Conservation (phyloP, 1,140 invertebrate species). For the Apolygus lucorum region DNA sequence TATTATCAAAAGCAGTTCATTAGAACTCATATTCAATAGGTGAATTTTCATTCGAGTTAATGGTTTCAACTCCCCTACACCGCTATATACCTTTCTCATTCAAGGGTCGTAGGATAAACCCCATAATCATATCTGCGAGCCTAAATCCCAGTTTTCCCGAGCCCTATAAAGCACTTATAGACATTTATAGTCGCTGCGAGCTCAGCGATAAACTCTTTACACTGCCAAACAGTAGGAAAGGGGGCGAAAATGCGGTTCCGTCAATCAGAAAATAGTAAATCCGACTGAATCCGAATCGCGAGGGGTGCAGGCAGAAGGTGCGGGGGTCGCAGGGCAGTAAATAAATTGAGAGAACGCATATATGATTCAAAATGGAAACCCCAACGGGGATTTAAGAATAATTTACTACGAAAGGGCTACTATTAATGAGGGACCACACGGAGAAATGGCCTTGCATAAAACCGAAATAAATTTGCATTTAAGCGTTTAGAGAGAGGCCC, state of each 20-base stretch:
- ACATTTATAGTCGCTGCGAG: background rate
- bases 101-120: too few relatives aligned
- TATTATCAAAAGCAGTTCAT: too few relatives aligned
- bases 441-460: background rate
- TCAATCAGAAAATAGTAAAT: background rate
- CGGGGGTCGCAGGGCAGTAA: background rate
- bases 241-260: background rate
- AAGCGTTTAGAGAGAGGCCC: background rate
- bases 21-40: too few relatives aligned
- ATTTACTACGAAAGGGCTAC: background rate
- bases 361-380: background rate
- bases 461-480: background rate
- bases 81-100: too few relatives aligned
- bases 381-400: background rate
- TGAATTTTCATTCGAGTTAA: too few relatives aligned
- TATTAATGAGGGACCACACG: background rate
- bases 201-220: background rate
- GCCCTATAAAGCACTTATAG: too few relatives aligned
- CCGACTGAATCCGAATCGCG: background rate
- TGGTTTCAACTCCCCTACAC: too few relatives aligned
- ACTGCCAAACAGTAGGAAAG: background rate
- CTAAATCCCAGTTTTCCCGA: too few relatives aligned
- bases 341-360: background rate
- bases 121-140: too few relatives aligned
- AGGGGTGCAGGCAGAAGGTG: too few relatives aligned